Evolutionary conservation across 2,113 vertebrate genomes (phyloP), one percentile per base, ranked within the genome.

Genomic region (Cygnus buccinator): DNA sequence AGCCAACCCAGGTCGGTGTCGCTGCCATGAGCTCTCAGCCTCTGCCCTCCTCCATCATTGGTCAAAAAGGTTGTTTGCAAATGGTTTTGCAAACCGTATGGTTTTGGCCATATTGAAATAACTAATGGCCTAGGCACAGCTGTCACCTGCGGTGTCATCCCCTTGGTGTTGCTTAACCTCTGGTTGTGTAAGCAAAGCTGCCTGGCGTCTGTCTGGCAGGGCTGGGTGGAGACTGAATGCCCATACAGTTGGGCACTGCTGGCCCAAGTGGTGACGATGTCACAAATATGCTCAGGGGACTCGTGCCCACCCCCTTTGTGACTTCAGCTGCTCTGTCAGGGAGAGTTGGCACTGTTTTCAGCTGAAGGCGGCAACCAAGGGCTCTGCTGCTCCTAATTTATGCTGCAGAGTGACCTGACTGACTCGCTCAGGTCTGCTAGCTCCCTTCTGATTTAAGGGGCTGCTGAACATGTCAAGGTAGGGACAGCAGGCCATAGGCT

Each of bases 151-250:
- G 16, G 48, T 63, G 6, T 31, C 37, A 26, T 37, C 17, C 48
- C 17, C 17, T 43, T 44, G 68, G n/a, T 15, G 7, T 8, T 39
- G 19, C 43, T n/a, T 26, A 52, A 0, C 0, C 6, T 25, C 10
- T 3, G 0, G 3, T 28, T 26, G 25, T 8, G 19, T 6, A 39
- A 0, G 3, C 0, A 2, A 52, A 66, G 41, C 67, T 63, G 10
- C 37, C 39, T 23, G 26, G 20, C 23, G 26, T 35, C 28, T 17
- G 68, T 10, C 33, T 72, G 26, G 6, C 62, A 50, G 41, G 46
- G 9, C 26, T 67, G 20, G 17, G 19, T 54, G 46, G 15, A n/a
- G 23, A 28, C 6, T 12, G 11, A 57, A 57, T 5, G 26, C 3
- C 18, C 0, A 0, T 10, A 21, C 28, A 6, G 3, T 31, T 19